These are phyloP conservation scores for Merops nubicus DNA, from an alignment of 2,113 vertebrate species.

Conservation along the genomic window DNA sequence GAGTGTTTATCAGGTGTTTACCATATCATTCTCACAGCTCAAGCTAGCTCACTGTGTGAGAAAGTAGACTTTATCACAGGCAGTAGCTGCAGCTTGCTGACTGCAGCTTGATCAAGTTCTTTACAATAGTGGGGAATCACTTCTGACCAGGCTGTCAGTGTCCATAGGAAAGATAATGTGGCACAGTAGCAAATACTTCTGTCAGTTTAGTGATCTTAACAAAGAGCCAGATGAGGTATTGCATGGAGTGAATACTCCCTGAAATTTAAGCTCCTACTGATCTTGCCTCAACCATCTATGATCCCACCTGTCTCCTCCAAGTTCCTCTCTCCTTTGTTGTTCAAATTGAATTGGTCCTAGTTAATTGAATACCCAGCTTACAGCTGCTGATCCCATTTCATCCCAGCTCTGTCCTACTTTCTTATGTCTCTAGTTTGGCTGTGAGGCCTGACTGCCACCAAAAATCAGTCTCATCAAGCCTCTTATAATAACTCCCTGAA, in stretches of 20 bases:
- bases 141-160: no score
- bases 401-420: conserved; percentile 41
- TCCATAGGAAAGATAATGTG: not conserved
- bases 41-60: no score
- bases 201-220: not conserved
- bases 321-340: conserved; percentile 30
- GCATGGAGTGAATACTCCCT: not conserved
- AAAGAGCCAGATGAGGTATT: not conserved
- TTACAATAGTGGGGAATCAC: no score
- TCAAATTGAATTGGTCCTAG: not conserved
- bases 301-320: not conserved
- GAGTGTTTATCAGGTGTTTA: no score
- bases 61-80: no score
- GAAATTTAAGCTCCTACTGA: conserved; percentile 29
- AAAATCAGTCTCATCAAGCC: conserved; percentile 1
- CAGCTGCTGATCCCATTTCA: conserved; percentile 36
- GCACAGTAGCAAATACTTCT: not conserved
- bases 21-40: no score
- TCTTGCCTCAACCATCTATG: not conserved
- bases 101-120: no score
- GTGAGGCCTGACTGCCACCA: conserved; percentile 6
- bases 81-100: no score
- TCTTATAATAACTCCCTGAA: not conserved
- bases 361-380: conserved; percentile 32
- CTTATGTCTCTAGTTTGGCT: not conserved